phyloP scores from a whole-genome alignment of 2,113 vertebrate species.

The Aythya baeri region DNA sequence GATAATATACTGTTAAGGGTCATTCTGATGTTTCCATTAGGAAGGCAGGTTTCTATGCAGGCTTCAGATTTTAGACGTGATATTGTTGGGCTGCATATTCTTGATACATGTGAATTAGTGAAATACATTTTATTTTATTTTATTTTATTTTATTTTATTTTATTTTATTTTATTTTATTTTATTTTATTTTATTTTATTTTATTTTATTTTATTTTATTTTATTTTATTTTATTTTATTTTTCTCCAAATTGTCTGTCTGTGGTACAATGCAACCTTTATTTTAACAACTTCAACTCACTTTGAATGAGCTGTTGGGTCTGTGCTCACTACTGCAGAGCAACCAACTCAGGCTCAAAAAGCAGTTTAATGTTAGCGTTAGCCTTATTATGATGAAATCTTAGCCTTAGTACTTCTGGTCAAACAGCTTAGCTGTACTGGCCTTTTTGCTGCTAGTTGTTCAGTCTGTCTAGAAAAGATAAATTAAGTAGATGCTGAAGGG shows the following conservation, averaged over 20 bases:
- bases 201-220: neutral
- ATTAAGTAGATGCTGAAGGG: neutral
- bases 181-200: too few relatives aligned
- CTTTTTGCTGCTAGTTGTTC: neutral
- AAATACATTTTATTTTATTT: neutral
- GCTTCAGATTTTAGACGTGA: neutral
- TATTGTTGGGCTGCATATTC: neutral
- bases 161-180: too few relatives aligned
- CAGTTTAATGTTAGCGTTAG: neutral
- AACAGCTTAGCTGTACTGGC: neutral
- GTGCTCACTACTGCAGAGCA: neutral
- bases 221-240: too few relatives aligned
- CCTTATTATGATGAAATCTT: neutral
- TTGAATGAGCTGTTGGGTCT: neutral
- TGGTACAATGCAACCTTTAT: neutral
- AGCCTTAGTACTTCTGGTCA: neutral
- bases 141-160: too few relatives aligned
- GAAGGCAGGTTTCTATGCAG: neutral
- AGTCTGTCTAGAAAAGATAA: neutral
- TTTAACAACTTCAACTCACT: neutral
- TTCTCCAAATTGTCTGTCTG: neutral
- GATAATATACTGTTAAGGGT: neutral
- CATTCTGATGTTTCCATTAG: neutral
- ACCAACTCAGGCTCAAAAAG: neutral
- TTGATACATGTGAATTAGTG: neutral